Evolutionary conservation across 1,140 invertebrate species (phyloP), one percentile per base, ranked within the genome.

Genomic region (Aphaenogaster ashmeadi): DNA sequence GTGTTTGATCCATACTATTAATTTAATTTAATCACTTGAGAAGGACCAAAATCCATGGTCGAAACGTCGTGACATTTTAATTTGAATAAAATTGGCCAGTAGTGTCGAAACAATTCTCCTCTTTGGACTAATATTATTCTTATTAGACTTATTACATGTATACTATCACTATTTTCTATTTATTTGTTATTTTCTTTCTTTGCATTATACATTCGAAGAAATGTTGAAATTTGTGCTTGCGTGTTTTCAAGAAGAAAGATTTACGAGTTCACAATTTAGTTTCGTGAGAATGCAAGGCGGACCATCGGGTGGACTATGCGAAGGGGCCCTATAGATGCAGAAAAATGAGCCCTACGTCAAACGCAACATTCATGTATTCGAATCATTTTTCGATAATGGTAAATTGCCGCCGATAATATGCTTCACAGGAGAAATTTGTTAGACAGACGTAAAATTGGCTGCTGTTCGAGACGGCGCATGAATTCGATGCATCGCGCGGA

Each of bases 201-300:
- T 3, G 8, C 6, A 15, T 47, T 64, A 50, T 44, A 78, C 47
- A 13, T 9, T 36, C 6, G 6, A 52, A 47, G 11, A 54, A 79
- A 33, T 21, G 2, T 44, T 3, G 6, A 41, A 18, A 71, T 80
- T 36, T 50, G 6, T 54, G 18, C 13, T n/a, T 2, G 9, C 3
- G 6, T 36, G 3, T 33, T 79, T 7, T 38, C 18, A 41, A 27
- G 58, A 62, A 13, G 11, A 50, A 44, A 27, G 6, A 33, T 18
- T 47, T 11, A 62, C 18, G 13, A 67, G 13, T 38, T 50, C 9
- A 27, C 0, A 33, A 56, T 36, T 36, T 56, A 50, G n/a, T 54
- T 78, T 88, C 44, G 2, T 11, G 56, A 72, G 60, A 88, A 33
- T 83, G 18, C 71, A 90, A 58, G 58, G 56, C 18, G 47, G 88